Base-by-base conservation (phyloP, 1,140 invertebrate species). In the Tetramorium simillimum region DNA sequence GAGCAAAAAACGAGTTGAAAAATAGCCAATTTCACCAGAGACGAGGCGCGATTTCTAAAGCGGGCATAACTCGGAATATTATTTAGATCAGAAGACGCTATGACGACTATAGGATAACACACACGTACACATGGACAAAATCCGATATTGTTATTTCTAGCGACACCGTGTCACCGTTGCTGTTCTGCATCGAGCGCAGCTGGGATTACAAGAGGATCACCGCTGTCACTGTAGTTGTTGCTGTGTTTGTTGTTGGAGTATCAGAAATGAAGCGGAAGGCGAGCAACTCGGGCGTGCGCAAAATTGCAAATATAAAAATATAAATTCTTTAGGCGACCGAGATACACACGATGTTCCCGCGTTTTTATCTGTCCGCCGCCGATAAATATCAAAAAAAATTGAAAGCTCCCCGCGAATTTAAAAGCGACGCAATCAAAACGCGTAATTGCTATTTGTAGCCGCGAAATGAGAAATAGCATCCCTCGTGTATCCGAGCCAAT, bases 101-200 rank as follows among this genome's bases (percentile, higher is more conserved):
- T 24, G 88, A 65, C 24, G 69, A 28, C 46, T 87, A 73, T 62
- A 63, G 69, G 69, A 60, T 51, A 28, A 78, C 40, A 69, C 14
- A 69, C 65, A 69, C 65, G n/a, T 69, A 69, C 21, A 69, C 65
- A 49, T 2, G 65, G 24, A 69, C 37, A 88, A 93, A 93, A 93
- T 87, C 92, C 92, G 85, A 93, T 93, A 93, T 86, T 84, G 91
- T 91, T 92, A 91, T 89, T 92, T 92, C 88, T 90, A 88, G 88
- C 90, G 65, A 88, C 90, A 49, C 63, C 81, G 56, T 49, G 49
- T 89, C 63, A 70, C 40, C 76, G 67, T 70, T 12, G 63, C 33
- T 16, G 73, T n/a, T 69, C 58, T 80, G 33, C 60, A 63, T 85
- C 67, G 37, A 76, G 78, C 56, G 75, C 60, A 72, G 73, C 78